phyloP scores from a whole-genome alignment of 2,888 invertebrate genomes.

The Theretra japonica region DNA sequence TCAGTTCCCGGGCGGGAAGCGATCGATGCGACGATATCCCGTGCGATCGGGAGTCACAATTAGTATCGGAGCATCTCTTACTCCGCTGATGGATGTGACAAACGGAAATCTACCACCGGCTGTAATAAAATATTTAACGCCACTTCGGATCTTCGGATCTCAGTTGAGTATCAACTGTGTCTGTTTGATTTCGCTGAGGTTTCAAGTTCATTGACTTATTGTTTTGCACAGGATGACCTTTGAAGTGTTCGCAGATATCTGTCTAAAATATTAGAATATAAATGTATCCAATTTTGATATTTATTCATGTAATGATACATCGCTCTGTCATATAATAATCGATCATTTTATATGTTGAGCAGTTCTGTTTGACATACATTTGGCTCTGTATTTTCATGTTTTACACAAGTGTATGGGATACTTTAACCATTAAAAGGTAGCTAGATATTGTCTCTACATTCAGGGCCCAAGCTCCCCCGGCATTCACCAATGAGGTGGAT shows the following conservation, averaged over 20 bases:
- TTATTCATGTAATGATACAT: too few relatives aligned
- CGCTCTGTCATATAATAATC: too few relatives aligned
- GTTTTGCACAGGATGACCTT: not conserved
- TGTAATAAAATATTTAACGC: constrained; percentile 31
- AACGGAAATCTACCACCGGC: not conserved
- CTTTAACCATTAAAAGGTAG: too few relatives aligned
- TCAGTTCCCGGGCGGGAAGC: constrained; percentile 31
- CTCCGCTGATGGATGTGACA: constrained; percentile 63
- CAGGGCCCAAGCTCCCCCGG: too few relatives aligned
- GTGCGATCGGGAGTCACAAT: constrained; percentile 66
- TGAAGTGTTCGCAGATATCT: not conserved
- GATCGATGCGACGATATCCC: constrained; percentile 65
- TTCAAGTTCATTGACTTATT: not conserved
- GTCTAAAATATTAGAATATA: too few relatives aligned
- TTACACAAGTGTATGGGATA: too few relatives aligned
- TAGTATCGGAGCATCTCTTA: constrained; percentile 66
- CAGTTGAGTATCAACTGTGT: not conserved
- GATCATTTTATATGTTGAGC: too few relatives aligned
- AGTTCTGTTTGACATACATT: too few relatives aligned
- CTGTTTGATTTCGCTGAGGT: not conserved
- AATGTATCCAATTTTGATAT: too few relatives aligned
- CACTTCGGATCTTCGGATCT: not conserved
- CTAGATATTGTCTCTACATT: too few relatives aligned
- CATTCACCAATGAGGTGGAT: too few relatives aligned
- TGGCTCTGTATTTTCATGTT: too few relatives aligned